These are phyloP conservation scores for Nysson spinosus DNA, from an alignment of 2,888 invertebrate genomes.

Conservation along the genomic window DNA sequence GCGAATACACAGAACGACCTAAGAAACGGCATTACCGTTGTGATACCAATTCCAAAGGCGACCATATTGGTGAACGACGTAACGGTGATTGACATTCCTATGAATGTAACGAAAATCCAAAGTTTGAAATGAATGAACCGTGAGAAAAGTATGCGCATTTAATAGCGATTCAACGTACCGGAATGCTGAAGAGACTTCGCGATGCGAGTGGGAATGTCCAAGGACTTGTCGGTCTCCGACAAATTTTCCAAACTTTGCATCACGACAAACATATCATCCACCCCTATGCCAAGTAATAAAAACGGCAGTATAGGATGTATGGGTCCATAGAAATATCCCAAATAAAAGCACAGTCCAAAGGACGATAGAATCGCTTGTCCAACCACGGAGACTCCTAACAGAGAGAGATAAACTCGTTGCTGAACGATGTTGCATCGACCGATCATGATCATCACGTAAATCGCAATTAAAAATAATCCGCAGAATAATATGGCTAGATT, in stretches of 20 bases:
- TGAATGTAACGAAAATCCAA: not conserved
- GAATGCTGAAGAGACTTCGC: constrained; percentile 76
- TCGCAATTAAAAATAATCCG: constrained; percentile 72
- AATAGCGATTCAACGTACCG: constrained; percentile 58
- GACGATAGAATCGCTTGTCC: constrained; percentile 73
- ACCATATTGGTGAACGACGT: constrained; percentile 79
- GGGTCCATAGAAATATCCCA: constrained; percentile 75
- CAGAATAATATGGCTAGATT: constrained; percentile 72
- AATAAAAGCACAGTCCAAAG: constrained; percentile 74
- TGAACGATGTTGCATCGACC: constrained; percentile 73
- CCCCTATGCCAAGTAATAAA: constrained; percentile 76
- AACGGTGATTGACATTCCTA: constrained; percentile 78
- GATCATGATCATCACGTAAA: constrained; percentile 75
- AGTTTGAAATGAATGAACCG: not conserved
- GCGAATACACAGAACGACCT: constrained; percentile 79
- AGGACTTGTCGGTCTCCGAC: constrained; percentile 59
- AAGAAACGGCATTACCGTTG: constrained; percentile 79
- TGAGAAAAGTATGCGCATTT: too few species aligned
- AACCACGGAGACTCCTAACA: constrained; percentile 74
- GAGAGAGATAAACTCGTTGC: constrained; percentile 71
- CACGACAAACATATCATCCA: constrained; percentile 77
- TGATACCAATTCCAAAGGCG: constrained; percentile 78
- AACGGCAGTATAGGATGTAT: constrained; percentile 76
- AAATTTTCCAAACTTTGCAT: constrained; percentile 73
- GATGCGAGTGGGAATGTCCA: constrained; percentile 68